Evolutionary conservation across 2,888 invertebrate species (phyloP), one percentile per base, ranked within the genome.

Genomic region (Dynastes hyllus): DNA sequence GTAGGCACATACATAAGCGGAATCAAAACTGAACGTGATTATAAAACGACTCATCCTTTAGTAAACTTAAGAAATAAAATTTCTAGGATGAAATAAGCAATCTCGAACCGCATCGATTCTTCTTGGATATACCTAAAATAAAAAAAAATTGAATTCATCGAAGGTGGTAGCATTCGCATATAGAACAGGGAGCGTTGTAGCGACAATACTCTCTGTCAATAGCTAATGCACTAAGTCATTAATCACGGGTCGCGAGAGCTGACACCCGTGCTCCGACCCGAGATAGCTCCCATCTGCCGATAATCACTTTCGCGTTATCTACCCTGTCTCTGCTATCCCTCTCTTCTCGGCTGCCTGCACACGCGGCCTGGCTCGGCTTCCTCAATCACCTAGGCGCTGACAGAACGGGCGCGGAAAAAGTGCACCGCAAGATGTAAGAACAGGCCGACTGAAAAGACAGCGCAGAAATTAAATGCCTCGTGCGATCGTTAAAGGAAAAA

Each of bases 181-280:
- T 61, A 45, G 71, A 71, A 71, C 37, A 37, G 71, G 58, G 71
- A 61, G 61, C 40, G 73, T 37, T 29, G 73, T 61, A 73, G 85
- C 85, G 87, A 88, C 88, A 88, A 87, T 87, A 84, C 86, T 82
- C 84, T 84, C 86, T 87, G 88, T 88, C 88, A 88, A 87, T 88
- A 85, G 84, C 85, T 88, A 88, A 88, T 88, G 88, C 86, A 84
- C 84, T 83, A 85, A 83, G 87, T 86, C 88, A 88, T 88, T 88
- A 88, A 88, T 88, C 88, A 88, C 86, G 78, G 75, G 80, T 81
- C 83, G 83, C 84, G 82, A 83, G 84, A 83, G 84, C 84, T 85
- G 86, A 86, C 86, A 86, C 85, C 86, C 84, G 84, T 81, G 81
- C 84, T 73, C 81, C 83, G 83, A 84, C 84, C 85, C 85, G 83